These are phyloP conservation scores for Horisme vitalbata DNA, from an alignment of 2,888 invertebrate genomes.

Conservation along the genomic window DNA sequence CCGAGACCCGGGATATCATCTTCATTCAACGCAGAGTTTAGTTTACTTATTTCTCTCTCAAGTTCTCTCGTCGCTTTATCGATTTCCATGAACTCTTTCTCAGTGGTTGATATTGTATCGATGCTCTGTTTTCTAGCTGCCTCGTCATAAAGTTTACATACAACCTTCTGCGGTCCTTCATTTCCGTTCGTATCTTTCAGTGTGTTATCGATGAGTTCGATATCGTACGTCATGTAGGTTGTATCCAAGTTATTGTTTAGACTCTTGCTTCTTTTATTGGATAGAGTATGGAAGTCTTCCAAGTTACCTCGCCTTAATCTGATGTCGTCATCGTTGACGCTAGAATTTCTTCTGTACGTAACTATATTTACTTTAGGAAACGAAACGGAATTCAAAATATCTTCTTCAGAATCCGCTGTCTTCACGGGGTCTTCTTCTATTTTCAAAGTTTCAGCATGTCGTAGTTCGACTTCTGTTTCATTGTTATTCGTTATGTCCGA, in stretches of 20 bases:
- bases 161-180: conserved; percentile 65
- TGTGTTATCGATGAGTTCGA: conserved; percentile 63
- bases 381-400: conserved; percentile 54
- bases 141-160: conserved; percentile 69
- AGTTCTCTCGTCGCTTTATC: conserved; percentile 72
- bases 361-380: conserved; percentile 71
- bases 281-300: conserved; percentile 67
- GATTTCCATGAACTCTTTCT: conserved; percentile 76
- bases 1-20: conserved; percentile 61
- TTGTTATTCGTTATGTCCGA: conserved; percentile 26
- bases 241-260: conserved; percentile 61
- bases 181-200: conserved; percentile 61
- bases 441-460: conserved; percentile 26
- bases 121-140: conserved; percentile 63
- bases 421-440: conserved; percentile 29
- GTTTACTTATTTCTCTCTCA: conserved; percentile 73
- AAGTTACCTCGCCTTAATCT: conserved; percentile 68
- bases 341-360: conserved; percentile 73
- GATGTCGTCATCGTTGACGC: conserved; percentile 74
- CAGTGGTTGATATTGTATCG: conserved; percentile 73
- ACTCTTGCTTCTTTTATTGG: conserved; percentile 73
- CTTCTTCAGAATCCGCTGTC: conserved; percentile 52
- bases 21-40: conserved; percentile 72
- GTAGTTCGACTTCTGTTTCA: conserved; percentile 26
- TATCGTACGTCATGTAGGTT: conserved; percentile 63